Percentiles rank a stretch among this genome's conserved stretches.
These are phyloP conservation scores for Salvelinus sp. DNA, from an alignment of 2,113 vertebrate species.

Conservation along the genomic window DNA sequence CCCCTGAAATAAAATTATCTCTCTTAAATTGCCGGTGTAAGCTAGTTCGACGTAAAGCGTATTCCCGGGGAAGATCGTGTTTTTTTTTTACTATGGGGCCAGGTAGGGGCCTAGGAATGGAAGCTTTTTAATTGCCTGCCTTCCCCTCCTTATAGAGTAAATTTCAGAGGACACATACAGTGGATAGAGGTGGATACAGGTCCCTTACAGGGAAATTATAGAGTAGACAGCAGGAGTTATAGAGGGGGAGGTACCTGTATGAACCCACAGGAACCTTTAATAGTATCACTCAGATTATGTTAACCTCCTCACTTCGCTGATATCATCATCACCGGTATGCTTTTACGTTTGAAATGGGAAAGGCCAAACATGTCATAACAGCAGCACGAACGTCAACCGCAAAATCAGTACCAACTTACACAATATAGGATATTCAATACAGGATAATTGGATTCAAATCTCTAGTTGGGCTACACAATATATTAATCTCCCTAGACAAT, in stretches of 20 bases:
- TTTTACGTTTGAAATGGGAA: neutral
- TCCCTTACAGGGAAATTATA: neutral
- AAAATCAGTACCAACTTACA: no score
- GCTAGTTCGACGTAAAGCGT: constrained; percentile 21
- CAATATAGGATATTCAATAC: no score
- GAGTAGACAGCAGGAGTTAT: neutral
- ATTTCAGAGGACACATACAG: neutral
- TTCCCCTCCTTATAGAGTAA: neutral
- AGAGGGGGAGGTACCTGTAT: neutral
- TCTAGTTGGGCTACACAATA: neutral
- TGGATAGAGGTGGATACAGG: neutral
- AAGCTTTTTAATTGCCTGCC: neutral
- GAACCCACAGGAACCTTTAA: neutral
- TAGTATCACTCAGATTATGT: neutral
- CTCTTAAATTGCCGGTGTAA: neutral
- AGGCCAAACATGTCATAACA: neutral
- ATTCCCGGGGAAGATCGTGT: neutral
- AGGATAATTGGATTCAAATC: neutral
- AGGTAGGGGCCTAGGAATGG: constrained; percentile 1
- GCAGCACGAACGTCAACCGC: neutral
- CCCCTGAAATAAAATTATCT: constrained; percentile 8
- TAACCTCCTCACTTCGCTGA: no score
- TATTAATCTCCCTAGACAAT: no score
- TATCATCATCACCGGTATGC: no score
- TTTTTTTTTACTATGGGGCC: neutral